Percentiles rank a stretch among this genome's conserved stretches.
Conservation (phyloP, 2,797 vertebrate species). For the Cetoscarus ocellatus region DNA sequence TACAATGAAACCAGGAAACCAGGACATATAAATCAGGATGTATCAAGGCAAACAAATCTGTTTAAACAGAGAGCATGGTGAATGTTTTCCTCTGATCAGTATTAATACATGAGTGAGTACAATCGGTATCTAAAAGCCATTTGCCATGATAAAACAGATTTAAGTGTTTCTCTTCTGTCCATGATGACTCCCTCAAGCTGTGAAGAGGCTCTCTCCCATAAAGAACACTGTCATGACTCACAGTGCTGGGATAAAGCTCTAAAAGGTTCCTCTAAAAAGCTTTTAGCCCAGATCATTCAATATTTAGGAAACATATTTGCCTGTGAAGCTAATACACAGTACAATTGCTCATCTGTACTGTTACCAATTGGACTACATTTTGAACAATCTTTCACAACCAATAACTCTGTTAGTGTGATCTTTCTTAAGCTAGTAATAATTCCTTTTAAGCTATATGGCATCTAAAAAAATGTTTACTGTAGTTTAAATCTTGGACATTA, state of each 20-base stretch:
- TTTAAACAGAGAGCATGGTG: background rate
- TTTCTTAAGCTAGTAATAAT: no score
- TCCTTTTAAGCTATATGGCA: no score
- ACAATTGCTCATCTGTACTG: no score
- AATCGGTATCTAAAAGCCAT: background rate
- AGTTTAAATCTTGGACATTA: no score
- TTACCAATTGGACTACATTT: no score
- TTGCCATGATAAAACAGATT: background rate
- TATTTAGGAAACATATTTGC: background rate
- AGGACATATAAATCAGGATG: conserved; percentile 13
- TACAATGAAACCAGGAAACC: conserved; percentile 19
- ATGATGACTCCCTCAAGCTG: conserved; percentile 3
- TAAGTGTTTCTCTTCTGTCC: conserved; percentile 9
- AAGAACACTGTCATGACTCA: conserved; percentile 6
- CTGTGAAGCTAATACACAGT: background rate
- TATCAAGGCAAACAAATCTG: background rate
- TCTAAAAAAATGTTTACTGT: no score
- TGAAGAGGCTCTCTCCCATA: background rate
- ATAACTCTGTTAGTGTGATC: background rate
- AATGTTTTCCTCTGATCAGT: background rate
- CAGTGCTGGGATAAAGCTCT: background rate
- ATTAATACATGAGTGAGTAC: background rate
- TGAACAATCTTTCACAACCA: background rate
- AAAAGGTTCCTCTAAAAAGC: conserved; percentile 7
- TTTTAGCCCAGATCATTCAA: conserved; percentile 12